Base-by-base conservation (phyloP, 1,140 invertebrate species). In the Holcopasites calliopsidis region DNA sequence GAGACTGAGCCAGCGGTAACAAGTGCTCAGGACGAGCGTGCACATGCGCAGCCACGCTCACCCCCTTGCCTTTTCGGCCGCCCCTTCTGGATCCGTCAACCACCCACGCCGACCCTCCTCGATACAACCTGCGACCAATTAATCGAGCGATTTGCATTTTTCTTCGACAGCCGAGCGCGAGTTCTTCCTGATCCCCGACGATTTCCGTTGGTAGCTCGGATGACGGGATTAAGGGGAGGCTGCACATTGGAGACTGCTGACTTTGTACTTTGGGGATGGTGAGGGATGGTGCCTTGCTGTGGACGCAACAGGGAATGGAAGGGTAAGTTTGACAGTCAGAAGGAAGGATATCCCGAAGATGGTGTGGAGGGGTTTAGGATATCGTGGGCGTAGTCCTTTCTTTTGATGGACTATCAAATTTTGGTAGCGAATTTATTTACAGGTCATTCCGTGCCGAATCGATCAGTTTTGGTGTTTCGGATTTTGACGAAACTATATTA, bases 1-100 rank as follows among this genome's bases (percentile, higher is more conserved):
- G 87, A 89, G 85, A 90, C 89, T 90, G 88, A 90, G 82, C 80
- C 83, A 66, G 79, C 85, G 82, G 83, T 84, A 89, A 88, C 87
- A 89, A 89, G 85, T 83, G 73, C 70, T 82, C 76, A 69, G 60
- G 77, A 77, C 76, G 58, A 77, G 26, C 49, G 28, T 44, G 87
- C 88, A 88, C 89, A 87, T 71, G 88, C 87, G 87, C 89, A 47
- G 33, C 64, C 57, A 55, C 78, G 57, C 8, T 65, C 49, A 49
- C 42, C 58, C 49, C 40, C 26, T 47, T 47, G 11, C 61, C 60
- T 64, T 64, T 68, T 50, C 66, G 61, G 33, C 49, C 47, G 57
- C 50, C 64, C 58, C 60, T 52, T 11, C 21, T 28, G 38, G 10
- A 42, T 31, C 47, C n/a, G 18, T 26, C 8, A 42, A 31, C 13